Conservation (phyloP, 2,888 invertebrate species). For the Orchestes rusci region DNA sequence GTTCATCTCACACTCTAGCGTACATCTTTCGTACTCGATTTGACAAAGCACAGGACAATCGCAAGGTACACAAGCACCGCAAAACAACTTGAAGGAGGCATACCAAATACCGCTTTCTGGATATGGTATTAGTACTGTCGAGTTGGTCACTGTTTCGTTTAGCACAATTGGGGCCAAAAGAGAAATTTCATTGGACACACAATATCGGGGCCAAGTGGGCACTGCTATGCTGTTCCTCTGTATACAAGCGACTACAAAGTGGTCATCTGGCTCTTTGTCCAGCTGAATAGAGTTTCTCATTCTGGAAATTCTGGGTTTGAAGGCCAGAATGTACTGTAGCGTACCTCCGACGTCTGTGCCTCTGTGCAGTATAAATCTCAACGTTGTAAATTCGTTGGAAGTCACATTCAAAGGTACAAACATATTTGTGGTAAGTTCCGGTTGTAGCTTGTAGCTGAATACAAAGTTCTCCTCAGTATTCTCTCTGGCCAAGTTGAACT, state of each 20-base stretch:
- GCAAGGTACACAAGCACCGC: conserved; percentile 46
- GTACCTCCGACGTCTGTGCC: conserved; percentile 77
- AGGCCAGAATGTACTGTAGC: conserved; percentile 61
- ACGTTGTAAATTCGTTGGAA: conserved; percentile 53
- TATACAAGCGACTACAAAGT: conserved; percentile 55
- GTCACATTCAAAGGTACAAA: conserved; percentile 62
- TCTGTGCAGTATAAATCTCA: conserved; percentile 64
- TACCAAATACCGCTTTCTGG: conserved; percentile 83
- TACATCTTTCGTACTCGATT: conserved; percentile 31
- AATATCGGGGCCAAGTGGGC: conserved; percentile 56
- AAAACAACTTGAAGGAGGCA: conserved; percentile 64
- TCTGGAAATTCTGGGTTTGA: conserved; percentile 52
- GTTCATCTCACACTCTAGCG: conserved; percentile 29
- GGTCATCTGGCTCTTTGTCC: conserved; percentile 35
- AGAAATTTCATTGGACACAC: conserved; percentile 44
- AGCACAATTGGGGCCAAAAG: conserved; percentile 55
- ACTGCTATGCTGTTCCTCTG: conserved; percentile 52
- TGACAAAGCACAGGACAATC: conserved; percentile 37
- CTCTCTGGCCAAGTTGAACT: conserved; percentile 46
- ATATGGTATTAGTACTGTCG: conserved; percentile 65
- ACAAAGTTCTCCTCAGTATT: conserved; percentile 68
- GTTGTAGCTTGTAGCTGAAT: conserved; percentile 64
- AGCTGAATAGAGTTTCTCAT: conserved; percentile 14
- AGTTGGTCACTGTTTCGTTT: conserved; percentile 58
- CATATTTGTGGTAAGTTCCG: conserved; percentile 51